phyloP scores from a whole-genome alignment of 2,113 vertebrate genomes.

The Rhinolophus ferrumequinum region DNA sequence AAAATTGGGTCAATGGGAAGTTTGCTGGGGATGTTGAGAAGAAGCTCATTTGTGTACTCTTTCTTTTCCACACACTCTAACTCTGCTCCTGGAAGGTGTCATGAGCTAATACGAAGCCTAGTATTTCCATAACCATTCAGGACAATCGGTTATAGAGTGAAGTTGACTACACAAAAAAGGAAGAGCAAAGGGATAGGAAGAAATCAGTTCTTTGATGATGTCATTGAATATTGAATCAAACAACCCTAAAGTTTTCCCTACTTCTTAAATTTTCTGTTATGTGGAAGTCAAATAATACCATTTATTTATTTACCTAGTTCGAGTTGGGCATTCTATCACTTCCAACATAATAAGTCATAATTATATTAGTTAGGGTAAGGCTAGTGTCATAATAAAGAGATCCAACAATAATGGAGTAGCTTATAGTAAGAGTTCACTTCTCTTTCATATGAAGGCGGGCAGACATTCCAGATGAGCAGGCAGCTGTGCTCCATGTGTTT shows the following conservation, averaged over 20 bases:
- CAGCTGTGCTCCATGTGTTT: not conserved
- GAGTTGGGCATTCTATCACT: not conserved
- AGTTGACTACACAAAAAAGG: not conserved
- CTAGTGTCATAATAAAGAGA: not conserved
- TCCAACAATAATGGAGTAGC: not conserved
- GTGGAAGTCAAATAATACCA: not conserved
- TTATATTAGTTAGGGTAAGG: not conserved
- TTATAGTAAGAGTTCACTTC: not conserved
- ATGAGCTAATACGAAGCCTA: not conserved
- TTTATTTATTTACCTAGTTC: not conserved
- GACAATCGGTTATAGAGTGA: not conserved
- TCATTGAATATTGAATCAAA: not conserved
- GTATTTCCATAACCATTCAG: not conserved
- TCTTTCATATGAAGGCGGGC: not conserved
- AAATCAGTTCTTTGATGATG: not conserved
- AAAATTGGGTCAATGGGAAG: not conserved
- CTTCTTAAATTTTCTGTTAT: not conserved
- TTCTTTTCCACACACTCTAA: not conserved
- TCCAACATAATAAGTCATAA: not conserved
- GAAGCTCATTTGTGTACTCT: not conserved
- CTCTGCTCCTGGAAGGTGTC: not conserved
- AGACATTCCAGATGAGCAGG: not conserved
- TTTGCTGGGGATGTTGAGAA: conserved; percentile 1
- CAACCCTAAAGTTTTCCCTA: not conserved
- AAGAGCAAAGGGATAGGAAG: not conserved